Conservation (phyloP, 64 coral and sea anemone species). For the Astreopora myriophthalma region DNA sequence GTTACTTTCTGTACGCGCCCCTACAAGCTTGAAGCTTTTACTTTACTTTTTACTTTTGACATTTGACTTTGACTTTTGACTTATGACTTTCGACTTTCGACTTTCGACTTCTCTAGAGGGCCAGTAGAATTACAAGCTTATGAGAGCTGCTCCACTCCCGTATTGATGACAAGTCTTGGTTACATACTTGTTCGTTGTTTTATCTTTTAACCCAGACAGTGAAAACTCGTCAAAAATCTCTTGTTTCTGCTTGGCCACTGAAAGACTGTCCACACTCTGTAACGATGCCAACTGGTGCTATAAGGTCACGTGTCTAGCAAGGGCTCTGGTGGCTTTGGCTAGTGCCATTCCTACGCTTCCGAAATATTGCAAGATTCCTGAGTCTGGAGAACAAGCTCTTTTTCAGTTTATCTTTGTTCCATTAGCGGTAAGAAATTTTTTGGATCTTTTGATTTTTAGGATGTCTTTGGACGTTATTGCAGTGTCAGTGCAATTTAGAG, state of each 20-base stretch:
- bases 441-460: neutral
- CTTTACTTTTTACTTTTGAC: no score
- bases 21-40: no score
- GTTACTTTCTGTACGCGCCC: no score
- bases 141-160: no score
- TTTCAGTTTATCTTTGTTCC: conserved; percentile 90
- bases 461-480: no score
- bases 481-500: no score
- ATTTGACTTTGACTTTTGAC: no score
- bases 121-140: no score
- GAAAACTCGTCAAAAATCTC: conserved; percentile 49
- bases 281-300: conserved; percentile 60
- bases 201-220: conserved; percentile 8
- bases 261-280: conserved; percentile 23
- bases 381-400: conserved; percentile 40
- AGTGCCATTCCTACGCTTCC: conserved; percentile 64
- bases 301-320: conserved; percentile 60
- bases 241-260: conserved; percentile 41
- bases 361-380: conserved; percentile 56
- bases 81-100: no score
- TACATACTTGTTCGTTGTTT: neutral
- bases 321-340: conserved; percentile 66
- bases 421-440: conserved; percentile 61
- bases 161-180: neutral
- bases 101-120: no score